Evolutionary conservation across 1,140 invertebrate genomes (phyloP).

Genomic region (Tachypleus tridentatus): DNA sequence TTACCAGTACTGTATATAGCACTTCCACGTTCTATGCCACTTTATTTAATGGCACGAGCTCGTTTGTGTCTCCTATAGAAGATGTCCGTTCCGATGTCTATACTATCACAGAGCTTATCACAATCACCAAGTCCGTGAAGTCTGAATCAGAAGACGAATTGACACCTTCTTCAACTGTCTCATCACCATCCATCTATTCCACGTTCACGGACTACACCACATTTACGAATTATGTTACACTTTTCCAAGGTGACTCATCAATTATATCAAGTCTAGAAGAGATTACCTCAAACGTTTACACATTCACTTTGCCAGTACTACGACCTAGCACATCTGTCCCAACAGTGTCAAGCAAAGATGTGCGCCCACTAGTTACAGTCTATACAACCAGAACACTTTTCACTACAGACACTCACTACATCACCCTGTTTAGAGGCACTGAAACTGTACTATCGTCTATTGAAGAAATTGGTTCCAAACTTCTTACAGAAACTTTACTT

Average conservation of each 20-base stretch:
- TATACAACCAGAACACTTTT: conserved; percentile 21
- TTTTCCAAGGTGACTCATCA: conserved; percentile 64
- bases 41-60: conserved; percentile 24
- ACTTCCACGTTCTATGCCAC: conserved; percentile 27
- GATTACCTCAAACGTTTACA: conserved; percentile 35
- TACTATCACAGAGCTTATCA: conserved; percentile 21
- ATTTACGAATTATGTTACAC: conserved; percentile 69
- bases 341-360: background rate
- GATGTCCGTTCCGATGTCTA: conserved; percentile 23
- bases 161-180: background rate
- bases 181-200: background rate
- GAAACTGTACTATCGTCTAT: conserved; percentile 24
- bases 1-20: conserved; percentile 20
- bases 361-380: background rate
- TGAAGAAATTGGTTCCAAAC: conserved; percentile 22
- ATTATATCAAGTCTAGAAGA: conserved; percentile 67
- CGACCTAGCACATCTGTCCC: background rate
- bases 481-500: conserved; percentile 16
- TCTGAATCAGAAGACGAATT: background rate
- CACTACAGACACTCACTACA: conserved; percentile 24
- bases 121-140: conserved; percentile 18
- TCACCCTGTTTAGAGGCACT: conserved; percentile 24
- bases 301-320: conserved; percentile 12
- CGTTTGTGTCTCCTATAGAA: conserved; percentile 26
- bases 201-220: conserved; percentile 22